Evolutionary conservation across 1,140 invertebrate genomes (phyloP).

Genomic region (Drosophila novamexicana): DNA sequence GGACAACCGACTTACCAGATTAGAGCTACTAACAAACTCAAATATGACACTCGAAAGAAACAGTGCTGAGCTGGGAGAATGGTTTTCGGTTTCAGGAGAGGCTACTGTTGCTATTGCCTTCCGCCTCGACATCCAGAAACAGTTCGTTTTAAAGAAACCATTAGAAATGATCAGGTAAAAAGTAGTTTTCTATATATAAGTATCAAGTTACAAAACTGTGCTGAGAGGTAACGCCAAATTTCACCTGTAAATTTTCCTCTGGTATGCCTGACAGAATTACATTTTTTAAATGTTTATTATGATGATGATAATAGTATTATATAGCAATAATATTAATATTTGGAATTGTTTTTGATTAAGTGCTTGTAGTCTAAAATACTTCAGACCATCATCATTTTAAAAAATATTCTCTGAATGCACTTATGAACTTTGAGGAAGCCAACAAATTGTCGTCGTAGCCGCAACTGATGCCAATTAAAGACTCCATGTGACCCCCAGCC

Average conservation of each 20-base stretch:
- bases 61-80: slow-evolving; percentile 23
- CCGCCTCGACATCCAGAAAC: no score
- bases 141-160: no score
- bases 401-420: slow-evolving; percentile 47
- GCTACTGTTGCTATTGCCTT: no score
- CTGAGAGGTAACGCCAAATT: no score
- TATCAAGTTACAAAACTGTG: no score
- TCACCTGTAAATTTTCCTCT: no score
- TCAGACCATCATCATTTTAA: not conserved
- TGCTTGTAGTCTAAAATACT: not conserved
- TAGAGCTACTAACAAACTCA: slow-evolving; percentile 27
- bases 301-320: not conserved
- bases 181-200: no score
- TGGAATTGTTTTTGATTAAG: not conserved
- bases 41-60: slow-evolving; percentile 39
- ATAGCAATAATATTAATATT: not conserved
- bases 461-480: slow-evolving; percentile 69
- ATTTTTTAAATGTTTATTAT: no score
- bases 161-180: no score
- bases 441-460: slow-evolving; percentile 57
- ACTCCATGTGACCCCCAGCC: slow-evolving; percentile 54
- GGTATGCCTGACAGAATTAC: no score
- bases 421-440: slow-evolving; percentile 51
- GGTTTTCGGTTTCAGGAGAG: slow-evolving; percentile 29
- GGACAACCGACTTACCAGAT: slow-evolving; percentile 39